These are phyloP conservation scores for Paraescarpia echinospica DNA, from an alignment of 1,140 invertebrate species.

Conservation along the genomic window DNA sequence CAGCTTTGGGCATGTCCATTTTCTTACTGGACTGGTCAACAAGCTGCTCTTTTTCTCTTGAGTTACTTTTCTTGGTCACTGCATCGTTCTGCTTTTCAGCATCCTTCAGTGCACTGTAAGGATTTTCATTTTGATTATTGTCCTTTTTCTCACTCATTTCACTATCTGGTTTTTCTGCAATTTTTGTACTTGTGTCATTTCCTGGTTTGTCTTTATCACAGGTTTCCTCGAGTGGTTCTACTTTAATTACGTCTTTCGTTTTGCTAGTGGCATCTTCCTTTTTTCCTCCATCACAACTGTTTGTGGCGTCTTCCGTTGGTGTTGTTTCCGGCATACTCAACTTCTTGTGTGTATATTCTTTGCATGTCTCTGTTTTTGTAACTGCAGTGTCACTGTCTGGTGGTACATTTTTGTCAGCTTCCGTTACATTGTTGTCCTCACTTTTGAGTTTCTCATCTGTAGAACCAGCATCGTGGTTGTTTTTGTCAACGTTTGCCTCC, in stretches of 20 bases:
- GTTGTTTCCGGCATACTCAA: background rate
- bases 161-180: background rate
- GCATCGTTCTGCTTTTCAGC: background rate
- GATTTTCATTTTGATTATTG: background rate
- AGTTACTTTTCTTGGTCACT: background rate
- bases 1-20: conserved; percentile 42
- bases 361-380: background rate
- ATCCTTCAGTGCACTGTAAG: background rate
- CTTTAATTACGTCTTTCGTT: background rate
- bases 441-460: background rate
- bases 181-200: background rate
- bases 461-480: background rate
- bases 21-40: conserved; percentile 20
- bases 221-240: background rate
- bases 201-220: background rate
- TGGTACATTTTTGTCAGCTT: background rate
- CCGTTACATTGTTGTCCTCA: background rate
- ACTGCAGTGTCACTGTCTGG: background rate
- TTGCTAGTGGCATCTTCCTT: background rate
- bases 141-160: background rate
- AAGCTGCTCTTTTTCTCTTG: background rate
- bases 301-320: background rate
- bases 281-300: background rate
- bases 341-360: background rate
- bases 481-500: background rate